These are phyloP conservation scores for Pocillopora meandrina DNA, from an alignment of 92 coral and sea anemone species.

Conservation along the genomic window DNA sequence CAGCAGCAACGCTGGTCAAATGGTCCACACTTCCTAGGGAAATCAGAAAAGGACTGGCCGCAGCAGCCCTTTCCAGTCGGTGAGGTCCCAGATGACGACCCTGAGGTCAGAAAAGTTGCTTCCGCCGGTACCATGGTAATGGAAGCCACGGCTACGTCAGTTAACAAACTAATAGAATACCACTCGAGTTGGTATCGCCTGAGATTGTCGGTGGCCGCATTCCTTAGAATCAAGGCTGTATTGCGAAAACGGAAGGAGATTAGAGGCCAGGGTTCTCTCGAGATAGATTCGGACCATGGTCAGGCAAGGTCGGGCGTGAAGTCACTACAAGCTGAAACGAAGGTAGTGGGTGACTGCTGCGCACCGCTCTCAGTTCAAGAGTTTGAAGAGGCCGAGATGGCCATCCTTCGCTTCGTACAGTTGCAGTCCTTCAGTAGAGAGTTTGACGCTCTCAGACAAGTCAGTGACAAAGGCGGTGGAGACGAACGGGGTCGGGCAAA, in stretches of 20 bases:
- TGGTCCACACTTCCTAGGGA: slow-evolving; percentile 59
- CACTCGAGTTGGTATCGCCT: slow-evolving; percentile 55
- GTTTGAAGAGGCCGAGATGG: slow-evolving; percentile 36
- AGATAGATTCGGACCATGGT: background rate
- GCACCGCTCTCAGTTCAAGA: slow-evolving; percentile 27
- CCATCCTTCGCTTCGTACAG: slow-evolving; percentile 51
- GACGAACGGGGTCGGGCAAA: background rate
- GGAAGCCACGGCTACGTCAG: slow-evolving; percentile 1
- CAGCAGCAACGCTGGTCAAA: slow-evolving; percentile 46
- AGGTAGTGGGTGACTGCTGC: background rate
- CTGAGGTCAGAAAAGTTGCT: slow-evolving; percentile 39
- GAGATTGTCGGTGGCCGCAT: slow-evolving; percentile 46
- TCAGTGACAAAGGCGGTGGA: slow-evolving; percentile 28
- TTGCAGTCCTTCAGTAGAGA: slow-evolving; percentile 54
- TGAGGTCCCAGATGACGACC: slow-evolving; percentile 40
- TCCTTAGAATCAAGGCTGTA: slow-evolving; percentile 34
- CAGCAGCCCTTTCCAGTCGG: slow-evolving; percentile 45
- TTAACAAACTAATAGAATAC: slow-evolving; percentile 32
- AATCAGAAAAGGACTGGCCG: slow-evolving; percentile 49
- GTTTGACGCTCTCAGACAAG: slow-evolving; percentile 31
- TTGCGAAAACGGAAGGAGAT: slow-evolving; percentile 18
- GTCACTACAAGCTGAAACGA: background rate
- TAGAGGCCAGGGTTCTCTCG: background rate
- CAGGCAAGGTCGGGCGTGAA: background rate
- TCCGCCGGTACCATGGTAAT: slow-evolving; percentile 7